These are phyloP conservation scores for Spisula solida DNA, from an alignment of 2,888 invertebrate species.

Conservation along the genomic window DNA sequence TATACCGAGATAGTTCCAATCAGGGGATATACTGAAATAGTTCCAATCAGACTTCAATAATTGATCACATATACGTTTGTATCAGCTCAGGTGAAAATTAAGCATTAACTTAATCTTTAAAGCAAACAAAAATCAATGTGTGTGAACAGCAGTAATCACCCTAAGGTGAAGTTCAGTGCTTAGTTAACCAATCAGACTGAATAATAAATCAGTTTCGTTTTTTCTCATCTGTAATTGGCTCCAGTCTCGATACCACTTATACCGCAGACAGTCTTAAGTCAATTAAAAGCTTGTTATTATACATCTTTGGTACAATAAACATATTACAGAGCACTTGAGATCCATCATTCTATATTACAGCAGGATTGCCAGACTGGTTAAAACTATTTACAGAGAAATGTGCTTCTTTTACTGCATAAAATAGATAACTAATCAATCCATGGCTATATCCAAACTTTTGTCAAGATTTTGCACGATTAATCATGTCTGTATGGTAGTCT, in stretches of 20 bases:
- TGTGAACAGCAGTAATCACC: background rate
- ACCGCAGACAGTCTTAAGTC: background rate
- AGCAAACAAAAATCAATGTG: background rate
- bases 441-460: background rate
- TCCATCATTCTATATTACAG: background rate
- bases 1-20: background rate
- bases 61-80: background rate
- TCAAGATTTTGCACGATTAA: background rate
- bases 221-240: background rate
- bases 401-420: background rate
- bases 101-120: background rate
- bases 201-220: constrained; percentile 5
- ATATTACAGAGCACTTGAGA: background rate
- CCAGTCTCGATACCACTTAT: background rate
- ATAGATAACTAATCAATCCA: background rate
- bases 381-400: background rate
- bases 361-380: background rate
- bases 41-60: background rate
- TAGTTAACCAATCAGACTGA: background rate
- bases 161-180: background rate
- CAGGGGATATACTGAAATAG: background rate
- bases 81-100: background rate
- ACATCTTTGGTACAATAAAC: background rate
- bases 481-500: background rate
- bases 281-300: background rate